A percentile compares a stretch with the other conserved stretches of the same genome.
These are phyloP conservation scores for Leucoraja ocellata DNA, from an alignment of 2,797 vertebrate species.

Conservation along the genomic window DNA sequence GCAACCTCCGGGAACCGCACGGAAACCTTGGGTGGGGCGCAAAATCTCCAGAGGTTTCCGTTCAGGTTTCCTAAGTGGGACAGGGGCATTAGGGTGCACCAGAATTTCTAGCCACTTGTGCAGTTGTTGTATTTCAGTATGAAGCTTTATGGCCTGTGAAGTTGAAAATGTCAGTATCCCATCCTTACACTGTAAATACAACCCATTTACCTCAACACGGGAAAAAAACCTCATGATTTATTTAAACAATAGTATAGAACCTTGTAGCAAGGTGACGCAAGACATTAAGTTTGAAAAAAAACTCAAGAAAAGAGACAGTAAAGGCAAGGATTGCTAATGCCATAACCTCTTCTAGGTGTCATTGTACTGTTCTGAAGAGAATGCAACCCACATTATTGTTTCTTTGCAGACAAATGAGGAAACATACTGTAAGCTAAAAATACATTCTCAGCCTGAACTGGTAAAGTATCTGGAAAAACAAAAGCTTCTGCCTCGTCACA, in stretches of 20 bases:
- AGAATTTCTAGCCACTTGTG: too few relatives aligned
- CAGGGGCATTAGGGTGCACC: too few relatives aligned
- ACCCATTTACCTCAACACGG: background rate
- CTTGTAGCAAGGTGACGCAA: background rate
- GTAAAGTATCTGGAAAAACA: conserved; percentile 22
- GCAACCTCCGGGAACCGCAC: too few relatives aligned
- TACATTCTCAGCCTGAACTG: conserved; percentile 15
- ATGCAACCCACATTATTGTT: background rate
- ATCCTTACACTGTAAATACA: background rate
- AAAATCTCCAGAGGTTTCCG: too few relatives aligned
- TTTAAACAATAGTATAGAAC: background rate
- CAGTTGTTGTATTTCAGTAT: background rate
- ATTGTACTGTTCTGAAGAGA: background rate
- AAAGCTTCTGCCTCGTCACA: conserved; percentile 28
- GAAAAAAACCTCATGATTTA: background rate
- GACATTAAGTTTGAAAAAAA: background rate
- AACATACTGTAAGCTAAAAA: background rate
- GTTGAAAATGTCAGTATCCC: background rate
- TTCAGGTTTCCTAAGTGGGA: too few relatives aligned
- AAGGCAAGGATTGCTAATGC: background rate
- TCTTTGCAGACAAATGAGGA: background rate
- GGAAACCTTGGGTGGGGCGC: too few relatives aligned
- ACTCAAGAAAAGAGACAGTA: background rate
- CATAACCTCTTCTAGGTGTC: background rate
- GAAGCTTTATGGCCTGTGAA: background rate